Evolutionary conservation across 2,113 vertebrate species (phyloP).

Genomic region (Chlorodrepanis virens): DNA sequence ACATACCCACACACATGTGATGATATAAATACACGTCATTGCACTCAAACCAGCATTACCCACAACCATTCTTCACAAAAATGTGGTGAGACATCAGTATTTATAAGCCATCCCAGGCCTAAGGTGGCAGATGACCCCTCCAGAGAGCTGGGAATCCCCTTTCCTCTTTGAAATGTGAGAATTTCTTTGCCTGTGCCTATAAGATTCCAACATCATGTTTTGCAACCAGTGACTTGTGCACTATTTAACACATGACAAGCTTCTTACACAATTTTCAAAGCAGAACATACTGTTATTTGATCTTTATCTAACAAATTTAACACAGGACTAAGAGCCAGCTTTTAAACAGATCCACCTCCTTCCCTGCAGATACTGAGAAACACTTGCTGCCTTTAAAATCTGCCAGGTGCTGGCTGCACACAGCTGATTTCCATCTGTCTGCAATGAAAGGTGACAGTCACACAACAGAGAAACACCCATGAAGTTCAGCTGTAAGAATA

Average conservation of each 20-base stretch:
- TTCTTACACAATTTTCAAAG: background rate
- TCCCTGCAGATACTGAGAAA: background rate
- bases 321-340: background rate
- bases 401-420: background rate
- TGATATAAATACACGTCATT: fast-evolving
- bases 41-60: background rate
- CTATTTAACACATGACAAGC: background rate
- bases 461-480: background rate
- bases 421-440: background rate
- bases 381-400: background rate
- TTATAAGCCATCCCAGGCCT: background rate
- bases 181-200: background rate
- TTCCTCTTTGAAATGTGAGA: background rate
- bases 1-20: background rate
- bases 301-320: background rate
- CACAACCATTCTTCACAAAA: background rate
- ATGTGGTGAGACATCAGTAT: background rate
- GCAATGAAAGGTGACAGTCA: background rate
- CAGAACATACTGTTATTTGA: background rate
- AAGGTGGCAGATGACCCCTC: background rate
- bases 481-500: background rate
- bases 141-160: background rate
- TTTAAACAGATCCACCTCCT: background rate
- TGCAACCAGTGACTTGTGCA: conserved; percentile 11
- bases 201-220: background rate